Evolutionary conservation across 92 coral and sea anemone genomes (phyloP).

Genomic region (Porites lobata): DNA sequence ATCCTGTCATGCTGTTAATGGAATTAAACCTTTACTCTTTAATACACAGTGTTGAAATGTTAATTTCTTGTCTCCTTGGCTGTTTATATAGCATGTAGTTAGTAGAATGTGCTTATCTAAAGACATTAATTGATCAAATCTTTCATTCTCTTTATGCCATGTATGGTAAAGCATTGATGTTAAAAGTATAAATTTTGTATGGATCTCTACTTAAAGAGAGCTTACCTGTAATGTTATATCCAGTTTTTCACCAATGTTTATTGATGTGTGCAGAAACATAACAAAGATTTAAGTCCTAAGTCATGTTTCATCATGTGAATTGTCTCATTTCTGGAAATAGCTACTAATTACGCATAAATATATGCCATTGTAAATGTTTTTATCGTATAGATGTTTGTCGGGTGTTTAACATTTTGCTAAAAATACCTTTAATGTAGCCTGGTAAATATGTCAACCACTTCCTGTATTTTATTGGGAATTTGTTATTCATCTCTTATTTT

Average conservation of each 20-base stretch:
- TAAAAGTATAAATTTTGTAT: too few species aligned
- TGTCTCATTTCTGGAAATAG: neutral
- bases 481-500: neutral
- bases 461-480: neutral
- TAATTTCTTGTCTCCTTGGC: too few species aligned
- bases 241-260: neutral
- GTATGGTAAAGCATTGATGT: too few species aligned
- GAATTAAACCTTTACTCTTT: neutral
- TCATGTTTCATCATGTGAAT: neutral
- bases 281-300: neutral
- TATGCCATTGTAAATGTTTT: too few species aligned
- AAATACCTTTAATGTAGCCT: neutral
- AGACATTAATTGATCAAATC: too few species aligned
- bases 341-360: neutral
- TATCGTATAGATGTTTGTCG: too few species aligned
- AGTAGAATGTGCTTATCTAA: too few species aligned
- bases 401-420: too few species aligned
- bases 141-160: too few species aligned
- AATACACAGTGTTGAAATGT: too few species aligned
- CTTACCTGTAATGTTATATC: conserved; percentile 21
- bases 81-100: too few species aligned
- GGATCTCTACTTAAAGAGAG: too few species aligned
- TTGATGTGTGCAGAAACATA: neutral
- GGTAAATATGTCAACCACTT: neutral
- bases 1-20: conserved; percentile 5